phyloP scores from a whole-genome alignment of 2,888 invertebrate genomes.

The Oxytorus armatus region DNA sequence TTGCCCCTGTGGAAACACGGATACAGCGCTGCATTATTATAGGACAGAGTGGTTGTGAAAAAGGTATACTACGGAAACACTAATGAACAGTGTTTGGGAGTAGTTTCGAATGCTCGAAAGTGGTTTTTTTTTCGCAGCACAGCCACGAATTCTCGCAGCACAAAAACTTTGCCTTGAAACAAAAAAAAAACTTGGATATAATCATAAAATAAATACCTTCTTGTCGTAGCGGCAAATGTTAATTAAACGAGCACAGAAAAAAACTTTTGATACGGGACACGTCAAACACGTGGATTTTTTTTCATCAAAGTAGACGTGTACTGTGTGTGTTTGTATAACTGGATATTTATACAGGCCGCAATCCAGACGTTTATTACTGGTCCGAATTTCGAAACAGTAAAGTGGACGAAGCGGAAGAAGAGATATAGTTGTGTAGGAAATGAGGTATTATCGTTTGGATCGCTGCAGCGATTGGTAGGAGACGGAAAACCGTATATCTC shows the following conservation, averaged over 20 bases:
- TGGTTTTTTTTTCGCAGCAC: too few relatives aligned
- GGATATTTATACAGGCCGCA: neutral
- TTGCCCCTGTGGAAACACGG: too few relatives aligned
- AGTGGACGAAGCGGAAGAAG: conserved; percentile 1
- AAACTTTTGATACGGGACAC: conserved; percentile 6
- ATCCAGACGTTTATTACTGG: conserved; percentile 10
- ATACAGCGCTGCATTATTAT: too few relatives aligned
- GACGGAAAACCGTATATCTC: neutral
- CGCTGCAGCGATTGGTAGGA: neutral
- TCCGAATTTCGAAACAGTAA: neutral
- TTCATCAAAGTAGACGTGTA: conserved; percentile 3
- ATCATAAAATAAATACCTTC: too few relatives aligned
- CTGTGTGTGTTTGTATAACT: conserved; percentile 1
- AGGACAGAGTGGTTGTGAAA: too few relatives aligned
- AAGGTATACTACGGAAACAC: too few relatives aligned
- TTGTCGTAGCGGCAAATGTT: conserved; percentile 6
- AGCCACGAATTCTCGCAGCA: too few relatives aligned
- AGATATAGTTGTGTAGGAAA: neutral
- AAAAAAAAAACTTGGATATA: neutral
- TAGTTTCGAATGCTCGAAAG: too few relatives aligned
- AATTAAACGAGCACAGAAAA: conserved; percentile 26
- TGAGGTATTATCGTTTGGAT: neutral
- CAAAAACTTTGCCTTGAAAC: too few relatives aligned
- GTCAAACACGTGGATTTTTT: conserved; percentile 23
- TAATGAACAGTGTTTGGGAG: too few relatives aligned